Evolutionary conservation across 2,113 vertebrate genomes (phyloP).

Genomic region (Pyrgilauda ruficollis): DNA sequence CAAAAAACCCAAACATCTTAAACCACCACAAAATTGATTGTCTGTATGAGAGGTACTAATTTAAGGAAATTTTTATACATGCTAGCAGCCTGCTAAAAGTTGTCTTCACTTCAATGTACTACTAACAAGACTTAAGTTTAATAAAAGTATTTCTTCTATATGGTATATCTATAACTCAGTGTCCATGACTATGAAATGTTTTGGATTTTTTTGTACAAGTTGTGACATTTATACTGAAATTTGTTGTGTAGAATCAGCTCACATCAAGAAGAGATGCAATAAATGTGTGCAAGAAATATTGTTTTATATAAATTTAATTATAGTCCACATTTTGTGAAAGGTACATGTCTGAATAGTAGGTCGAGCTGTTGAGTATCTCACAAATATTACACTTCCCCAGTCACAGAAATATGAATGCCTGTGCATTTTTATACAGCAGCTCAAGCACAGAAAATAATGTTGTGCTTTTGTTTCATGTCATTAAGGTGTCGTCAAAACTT

Average conservation of each 20-base stretch:
- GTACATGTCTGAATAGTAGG: not conserved
- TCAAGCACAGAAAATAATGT: not conserved
- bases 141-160: not conserved
- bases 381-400: not conserved
- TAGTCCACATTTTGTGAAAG: not conserved
- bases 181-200: not conserved
- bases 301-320: not conserved
- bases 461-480: not conserved
- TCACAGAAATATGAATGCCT: not conserved
- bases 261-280: not conserved
- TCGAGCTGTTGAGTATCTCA: not conserved
- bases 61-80: not conserved
- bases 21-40: not conserved
- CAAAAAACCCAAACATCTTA: not conserved
- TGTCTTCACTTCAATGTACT: not conserved
- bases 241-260: not conserved
- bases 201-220: not conserved
- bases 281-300: not conserved
- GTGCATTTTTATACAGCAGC: not conserved
- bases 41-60: not conserved
- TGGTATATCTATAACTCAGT: not conserved
- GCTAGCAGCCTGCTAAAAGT: not conserved
- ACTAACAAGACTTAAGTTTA: not conserved
- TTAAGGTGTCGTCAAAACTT: not conserved
- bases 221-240: not conserved